Base-by-base conservation (phyloP, 1,140 invertebrate genomes). In the Drosophila mauritiana region DNA sequence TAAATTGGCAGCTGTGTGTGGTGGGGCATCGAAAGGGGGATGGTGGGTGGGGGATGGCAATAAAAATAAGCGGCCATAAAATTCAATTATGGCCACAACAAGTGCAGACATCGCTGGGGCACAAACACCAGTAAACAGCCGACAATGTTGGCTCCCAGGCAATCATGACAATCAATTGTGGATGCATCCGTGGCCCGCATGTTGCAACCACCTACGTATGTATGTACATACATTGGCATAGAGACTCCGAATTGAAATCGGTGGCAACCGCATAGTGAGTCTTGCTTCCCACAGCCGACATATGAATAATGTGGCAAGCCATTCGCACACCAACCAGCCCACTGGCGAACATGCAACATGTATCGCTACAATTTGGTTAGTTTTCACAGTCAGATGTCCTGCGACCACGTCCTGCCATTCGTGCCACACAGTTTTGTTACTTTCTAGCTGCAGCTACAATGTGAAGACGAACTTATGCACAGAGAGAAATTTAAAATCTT, bases 51-150 rank as follows among this genome's bases (percentile, higher is more conserved):
- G n/a, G 27, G 25, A 11, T 25, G 25, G 75, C 75, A 89, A 88
- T 89, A 88, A 88, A 88, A 88, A 89, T 88, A 88, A 89, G 84
- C 84, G 84, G 72, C 76, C 79, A 88, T 88, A 88, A 88, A 88
- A 88, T 88, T 88, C 84, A 88, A 88, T 88, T 88, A 88, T 88
- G 55, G 76, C 83, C 84, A 88, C 83, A 88, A 88, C 80, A 88
- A 83, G 79, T 88, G 84, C 84, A 89, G 70, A 83, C 73, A 78
- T 57, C 61, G 51, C 46, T 27, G 46, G 20, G 61, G 27, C 17
- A 43, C 61, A 36, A 37, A 52, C 54, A 20, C 54, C 53, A n/a
- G 8, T 45, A n/a, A 52, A 25, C 45, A 52, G 17, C 58, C 43
- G 39, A 62, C 51, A 72, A 67, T 40, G 43, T 75, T 69, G 34